Conservation (phyloP, 2,888 invertebrate species). For the Yponomeuta plumbellus region DNA sequence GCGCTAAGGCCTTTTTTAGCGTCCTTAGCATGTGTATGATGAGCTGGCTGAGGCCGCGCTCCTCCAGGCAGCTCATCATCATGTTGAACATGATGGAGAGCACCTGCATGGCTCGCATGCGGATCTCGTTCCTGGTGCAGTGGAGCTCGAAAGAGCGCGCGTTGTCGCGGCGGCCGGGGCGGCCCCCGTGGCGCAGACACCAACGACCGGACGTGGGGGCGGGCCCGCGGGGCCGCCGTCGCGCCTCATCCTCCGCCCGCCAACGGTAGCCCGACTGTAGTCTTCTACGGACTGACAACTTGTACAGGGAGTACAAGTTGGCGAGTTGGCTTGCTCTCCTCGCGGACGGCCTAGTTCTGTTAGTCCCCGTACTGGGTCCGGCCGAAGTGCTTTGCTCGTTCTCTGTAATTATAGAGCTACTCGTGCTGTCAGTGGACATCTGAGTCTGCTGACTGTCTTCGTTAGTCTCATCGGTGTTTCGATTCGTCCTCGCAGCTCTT, state of each 20-base stretch:
- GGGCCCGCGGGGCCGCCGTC: background rate
- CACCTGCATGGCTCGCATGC: conserved; percentile 70
- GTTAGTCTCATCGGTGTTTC: conserved; percentile 30
- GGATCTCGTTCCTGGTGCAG: conserved; percentile 64
- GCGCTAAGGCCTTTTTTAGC: conserved; percentile 63
- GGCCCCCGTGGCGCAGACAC: conserved; percentile 38
- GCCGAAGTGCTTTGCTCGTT: conserved; percentile 7
- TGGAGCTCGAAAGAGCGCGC: conserved; percentile 57
- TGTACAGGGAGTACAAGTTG: background rate
- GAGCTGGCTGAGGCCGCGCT: conserved; percentile 60
- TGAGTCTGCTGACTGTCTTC: conserved; percentile 2
- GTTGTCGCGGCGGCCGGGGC: conserved; percentile 50
- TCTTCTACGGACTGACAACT: background rate
- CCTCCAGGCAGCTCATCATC: conserved; percentile 73
- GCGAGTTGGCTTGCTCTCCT: conserved; percentile 4
- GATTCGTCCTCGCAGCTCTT: conserved; percentile 26
- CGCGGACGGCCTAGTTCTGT: conserved; percentile 3
- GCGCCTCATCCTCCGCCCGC: conserved; percentile 3
- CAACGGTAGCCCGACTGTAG: background rate
- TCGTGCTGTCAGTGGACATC: conserved; percentile 10
- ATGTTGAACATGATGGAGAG: conserved; percentile 71
- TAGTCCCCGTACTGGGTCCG: background rate
- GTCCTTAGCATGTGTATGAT: conserved; percentile 65
- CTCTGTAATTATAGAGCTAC: conserved; percentile 6
- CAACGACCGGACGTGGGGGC: conserved; percentile 34